phyloP scores from a whole-genome alignment of 2,888 invertebrate species.

The Acronicta alni region DNA sequence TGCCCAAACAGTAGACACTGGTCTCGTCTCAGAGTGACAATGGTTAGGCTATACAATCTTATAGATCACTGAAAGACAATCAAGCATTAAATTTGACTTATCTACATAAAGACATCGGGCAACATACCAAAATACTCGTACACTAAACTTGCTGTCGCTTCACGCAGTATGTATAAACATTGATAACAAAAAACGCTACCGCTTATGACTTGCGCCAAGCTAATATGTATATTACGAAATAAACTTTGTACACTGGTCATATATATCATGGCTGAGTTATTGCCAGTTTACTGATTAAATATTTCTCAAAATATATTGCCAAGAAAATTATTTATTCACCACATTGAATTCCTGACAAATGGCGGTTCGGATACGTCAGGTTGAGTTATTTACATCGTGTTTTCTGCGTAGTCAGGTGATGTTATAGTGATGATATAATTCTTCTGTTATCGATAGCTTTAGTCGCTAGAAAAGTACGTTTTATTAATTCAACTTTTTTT shows the following conservation, averaged over 20 bases:
- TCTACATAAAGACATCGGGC: too few species aligned
- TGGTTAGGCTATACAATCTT: too few species aligned
- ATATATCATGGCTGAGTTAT: constrained; percentile 80
- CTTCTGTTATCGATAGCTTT: background rate
- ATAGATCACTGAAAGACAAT: too few species aligned
- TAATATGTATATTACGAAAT: constrained; percentile 75
- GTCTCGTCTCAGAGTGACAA: too few species aligned
- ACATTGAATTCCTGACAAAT: constrained; percentile 27
- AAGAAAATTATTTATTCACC: constrained; percentile 50
- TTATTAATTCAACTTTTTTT: too few species aligned
- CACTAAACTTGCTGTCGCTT: too few species aligned
- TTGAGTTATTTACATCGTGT: background rate
- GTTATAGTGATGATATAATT: constrained; percentile 7
- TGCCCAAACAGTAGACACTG: too few species aligned
- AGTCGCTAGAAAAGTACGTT: too few species aligned
- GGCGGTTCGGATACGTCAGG: constrained; percentile 6
- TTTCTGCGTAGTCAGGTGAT: constrained; percentile 3
- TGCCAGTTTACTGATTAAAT: constrained; percentile 74
- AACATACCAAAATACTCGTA: too few species aligned
- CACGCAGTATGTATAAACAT: too few species aligned
- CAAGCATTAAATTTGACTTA: too few species aligned
- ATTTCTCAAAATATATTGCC: constrained; percentile 66
- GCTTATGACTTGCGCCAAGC: constrained; percentile 42
- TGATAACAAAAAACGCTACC: constrained; percentile 6
- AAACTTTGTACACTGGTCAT: constrained; percentile 82